phyloP scores from a whole-genome alignment of 2,797 vertebrate genomes.

The Oreochromis grahami region DNA sequence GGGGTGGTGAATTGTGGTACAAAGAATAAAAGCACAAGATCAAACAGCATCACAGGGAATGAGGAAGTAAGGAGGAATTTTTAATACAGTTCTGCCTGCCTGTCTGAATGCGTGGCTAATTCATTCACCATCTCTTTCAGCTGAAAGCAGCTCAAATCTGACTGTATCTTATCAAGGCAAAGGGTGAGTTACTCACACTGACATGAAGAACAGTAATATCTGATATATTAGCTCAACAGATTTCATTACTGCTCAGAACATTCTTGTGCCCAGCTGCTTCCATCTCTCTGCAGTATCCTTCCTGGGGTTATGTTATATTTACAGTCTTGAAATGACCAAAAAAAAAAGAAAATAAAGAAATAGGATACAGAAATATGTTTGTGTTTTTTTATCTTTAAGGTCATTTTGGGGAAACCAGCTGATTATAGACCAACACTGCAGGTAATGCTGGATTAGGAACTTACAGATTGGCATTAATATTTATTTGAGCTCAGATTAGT shows the following conservation, averaged over 20 bases:
- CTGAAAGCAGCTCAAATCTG: not conserved
- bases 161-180: slow-evolving; percentile 17
- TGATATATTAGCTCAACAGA: slow-evolving; percentile 45
- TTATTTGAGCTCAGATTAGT: not conserved
- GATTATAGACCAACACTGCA: not conserved
- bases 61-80: slow-evolving; percentile 30
- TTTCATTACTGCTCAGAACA: slow-evolving; percentile 44
- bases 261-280: slow-evolving; percentile 42
- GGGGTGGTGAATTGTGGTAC: slow-evolving; percentile 14
- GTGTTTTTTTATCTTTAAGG: not conserved
- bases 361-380: not conserved
- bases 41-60: slow-evolving; percentile 61
- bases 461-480: not conserved
- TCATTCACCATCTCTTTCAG: slow-evolving; percentile 13
- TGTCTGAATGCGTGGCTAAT: slow-evolving; percentile 25
- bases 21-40: slow-evolving; percentile 33
- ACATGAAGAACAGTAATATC: slow-evolving; percentile 38
- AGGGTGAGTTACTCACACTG: slow-evolving; percentile 41
- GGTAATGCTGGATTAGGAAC: not conserved
- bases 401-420: not conserved
- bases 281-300: slow-evolving; percentile 1
- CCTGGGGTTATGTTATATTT: not conserved
- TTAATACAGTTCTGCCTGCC: slow-evolving; percentile 29
- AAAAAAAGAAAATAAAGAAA: not conserved
- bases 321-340: not conserved